These are phyloP conservation scores for Dermolepida albohirtum DNA, from an alignment of 2,888 invertebrate species.

Conservation along the genomic window DNA sequence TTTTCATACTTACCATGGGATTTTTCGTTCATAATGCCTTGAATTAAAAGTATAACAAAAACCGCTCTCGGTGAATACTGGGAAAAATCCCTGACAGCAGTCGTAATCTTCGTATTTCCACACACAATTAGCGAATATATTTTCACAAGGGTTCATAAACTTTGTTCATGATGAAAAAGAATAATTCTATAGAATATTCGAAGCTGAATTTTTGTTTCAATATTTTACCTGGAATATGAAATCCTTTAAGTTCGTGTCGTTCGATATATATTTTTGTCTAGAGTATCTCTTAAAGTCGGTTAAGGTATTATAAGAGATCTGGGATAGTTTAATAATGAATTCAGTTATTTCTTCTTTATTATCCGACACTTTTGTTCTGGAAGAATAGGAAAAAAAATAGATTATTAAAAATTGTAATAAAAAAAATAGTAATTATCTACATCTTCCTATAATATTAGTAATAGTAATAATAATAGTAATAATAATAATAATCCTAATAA, in stretches of 20 bases:
- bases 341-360: constrained; percentile 53
- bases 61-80: constrained; percentile 81
- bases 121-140: constrained; percentile 72
- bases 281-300: constrained; percentile 52
- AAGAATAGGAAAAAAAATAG: no score
- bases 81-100: constrained; percentile 75
- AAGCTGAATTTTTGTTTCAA: background rate
- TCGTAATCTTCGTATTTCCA: constrained; percentile 76
- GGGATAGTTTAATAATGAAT: constrained; percentile 63
- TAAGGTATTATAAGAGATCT: constrained; percentile 63
- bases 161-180: constrained; percentile 51
- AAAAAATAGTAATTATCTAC: no score
- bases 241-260: constrained; percentile 50
- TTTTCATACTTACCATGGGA: constrained; percentile 62
- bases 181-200: background rate
- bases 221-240: constrained; percentile 55
- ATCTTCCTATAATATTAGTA: no score
- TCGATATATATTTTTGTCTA: constrained; percentile 50
- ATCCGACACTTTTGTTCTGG: constrained; percentile 5
- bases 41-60: constrained; percentile 81
- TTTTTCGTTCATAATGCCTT: constrained; percentile 67
- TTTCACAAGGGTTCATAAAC: constrained; percentile 73
- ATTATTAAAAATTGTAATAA: no score
- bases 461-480: no score
- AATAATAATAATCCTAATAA: no score